Percentiles rank a stretch among this genome's conserved stretches.
phyloP scores from a whole-genome alignment of 2,113 vertebrate species.

The Pelecanoides urinatrix region DNA sequence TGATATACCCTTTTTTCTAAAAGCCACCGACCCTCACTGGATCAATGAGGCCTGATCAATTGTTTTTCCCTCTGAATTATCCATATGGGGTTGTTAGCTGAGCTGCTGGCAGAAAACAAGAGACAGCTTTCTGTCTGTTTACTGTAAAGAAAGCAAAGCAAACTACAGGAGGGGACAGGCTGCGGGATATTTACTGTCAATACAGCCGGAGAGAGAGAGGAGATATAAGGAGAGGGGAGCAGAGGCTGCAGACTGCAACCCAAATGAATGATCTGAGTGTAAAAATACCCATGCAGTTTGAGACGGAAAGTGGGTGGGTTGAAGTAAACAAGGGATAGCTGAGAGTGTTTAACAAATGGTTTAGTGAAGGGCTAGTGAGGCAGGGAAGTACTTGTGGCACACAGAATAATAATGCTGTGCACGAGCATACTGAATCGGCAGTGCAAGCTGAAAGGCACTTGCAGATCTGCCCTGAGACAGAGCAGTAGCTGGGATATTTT shows the following conservation, averaged over 20 bases:
- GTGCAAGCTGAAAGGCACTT: not conserved
- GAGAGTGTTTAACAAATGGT: not conserved
- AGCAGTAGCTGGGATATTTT: not conserved
- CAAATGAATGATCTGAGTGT: not conserved
- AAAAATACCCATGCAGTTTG: not conserved
- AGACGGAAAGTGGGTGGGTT: not conserved
- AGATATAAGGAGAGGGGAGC: constrained; percentile 31
- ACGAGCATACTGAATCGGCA: not conserved
- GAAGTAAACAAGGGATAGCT: not conserved
- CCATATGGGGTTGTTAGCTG: constrained; percentile 22
- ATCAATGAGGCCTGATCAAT: constrained; percentile 43
- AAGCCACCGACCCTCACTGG: not conserved
- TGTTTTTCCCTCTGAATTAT: constrained; percentile 35
- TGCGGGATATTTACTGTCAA: constrained; percentile 73
- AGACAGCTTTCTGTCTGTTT: constrained; percentile 63
- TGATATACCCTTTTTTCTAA: not conserved
- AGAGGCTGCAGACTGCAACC: not conserved
- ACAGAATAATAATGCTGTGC: not conserved
- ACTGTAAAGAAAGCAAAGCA: constrained; percentile 69
- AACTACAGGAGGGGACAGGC: constrained; percentile 41
- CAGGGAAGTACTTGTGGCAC: not conserved
- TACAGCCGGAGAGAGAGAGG: constrained; percentile 20
- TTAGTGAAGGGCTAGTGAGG: not conserved
- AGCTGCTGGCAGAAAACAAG: constrained; percentile 27
- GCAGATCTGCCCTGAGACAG: not conserved